Percentiles rank a stretch among this genome's conserved stretches.
phyloP scores from a whole-genome alignment of 2,113 vertebrate species.

The Telmatochromis sp. region DNA sequence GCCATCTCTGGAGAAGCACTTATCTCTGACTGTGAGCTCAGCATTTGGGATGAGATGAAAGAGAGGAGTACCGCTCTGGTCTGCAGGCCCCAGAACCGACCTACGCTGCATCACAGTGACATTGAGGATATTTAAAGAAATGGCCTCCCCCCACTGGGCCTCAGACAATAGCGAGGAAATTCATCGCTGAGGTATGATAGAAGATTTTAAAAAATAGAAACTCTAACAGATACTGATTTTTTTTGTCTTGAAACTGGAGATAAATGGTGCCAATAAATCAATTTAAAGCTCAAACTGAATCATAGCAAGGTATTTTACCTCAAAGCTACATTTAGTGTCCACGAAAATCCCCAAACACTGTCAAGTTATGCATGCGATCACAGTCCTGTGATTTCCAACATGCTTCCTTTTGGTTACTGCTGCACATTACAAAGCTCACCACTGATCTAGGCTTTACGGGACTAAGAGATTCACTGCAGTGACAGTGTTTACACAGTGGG shows the following conservation, averaged over 20 bases:
- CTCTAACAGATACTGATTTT: background rate
- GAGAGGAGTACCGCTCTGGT: constrained; percentile 27
- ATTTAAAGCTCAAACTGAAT: background rate
- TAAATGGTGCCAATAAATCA: background rate
- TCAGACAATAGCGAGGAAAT: constrained; percentile 36
- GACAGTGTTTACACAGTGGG: constrained; percentile 71
- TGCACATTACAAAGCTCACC: constrained; percentile 37
- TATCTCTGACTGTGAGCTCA: constrained; percentile 69
- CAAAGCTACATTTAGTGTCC: background rate
- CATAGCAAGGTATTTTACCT: background rate
- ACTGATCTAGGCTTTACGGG: constrained; percentile 46
- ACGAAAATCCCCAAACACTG: background rate
- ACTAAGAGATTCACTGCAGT: constrained; percentile 51
- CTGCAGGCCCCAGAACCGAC: constrained; percentile 54
- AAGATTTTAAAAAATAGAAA: constrained; percentile 10
- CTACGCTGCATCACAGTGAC: constrained; percentile 28
- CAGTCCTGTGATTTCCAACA: constrained; percentile 1
- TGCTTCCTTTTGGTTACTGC: constrained; percentile 12
- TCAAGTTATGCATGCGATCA: background rate
- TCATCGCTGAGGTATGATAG: constrained; percentile 6
- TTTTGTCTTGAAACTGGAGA: background rate
- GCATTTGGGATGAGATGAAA: constrained; percentile 41
- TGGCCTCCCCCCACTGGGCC: constrained; percentile 40
- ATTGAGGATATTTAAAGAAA: constrained; percentile 66
- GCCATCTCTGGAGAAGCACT: constrained; percentile 76